These are phyloP conservation scores for Drosophila paramelanica DNA, from an alignment of 2,888 invertebrate genomes.

Conservation along the genomic window DNA sequence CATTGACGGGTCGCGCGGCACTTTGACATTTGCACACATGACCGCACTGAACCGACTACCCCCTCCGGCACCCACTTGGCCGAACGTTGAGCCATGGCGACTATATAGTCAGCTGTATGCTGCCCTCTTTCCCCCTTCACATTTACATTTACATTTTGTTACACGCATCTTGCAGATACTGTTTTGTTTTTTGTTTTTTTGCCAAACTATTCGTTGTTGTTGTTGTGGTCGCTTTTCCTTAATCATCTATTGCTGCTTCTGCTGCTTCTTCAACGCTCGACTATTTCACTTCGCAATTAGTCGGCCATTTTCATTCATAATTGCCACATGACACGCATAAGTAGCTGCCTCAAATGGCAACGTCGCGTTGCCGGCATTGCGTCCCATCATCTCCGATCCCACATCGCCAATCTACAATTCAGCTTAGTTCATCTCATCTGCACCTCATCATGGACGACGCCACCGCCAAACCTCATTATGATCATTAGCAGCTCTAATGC, in stretches of 20 bases:
- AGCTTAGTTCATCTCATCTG: constrained; percentile 31
- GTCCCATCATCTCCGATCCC: constrained; percentile 17
- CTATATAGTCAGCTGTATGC: background rate
- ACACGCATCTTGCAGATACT: constrained; percentile 42
- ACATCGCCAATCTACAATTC: constrained; percentile 26
- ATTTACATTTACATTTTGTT: constrained; percentile 25
- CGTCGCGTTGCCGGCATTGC: constrained; percentile 14
- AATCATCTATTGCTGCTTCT: background rate
- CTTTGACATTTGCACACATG: constrained; percentile 67
- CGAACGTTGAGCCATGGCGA: constrained; percentile 9
- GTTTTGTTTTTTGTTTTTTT: constrained; percentile 6
- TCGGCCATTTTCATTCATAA: constrained; percentile 64
- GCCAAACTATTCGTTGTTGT: background rate
- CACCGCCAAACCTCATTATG: constrained; percentile 46
- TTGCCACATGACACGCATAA: constrained; percentile 71
- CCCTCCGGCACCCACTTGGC: background rate
- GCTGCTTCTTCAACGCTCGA: constrained; percentile 15
- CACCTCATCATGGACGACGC: constrained; percentile 20
- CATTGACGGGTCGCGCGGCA: constrained; percentile 45
- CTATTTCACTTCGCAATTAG: constrained; percentile 63
- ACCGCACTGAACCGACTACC: constrained; percentile 32
- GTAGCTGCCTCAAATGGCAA: constrained; percentile 60
- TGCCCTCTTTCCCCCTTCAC: constrained; percentile 10
- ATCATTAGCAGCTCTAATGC: constrained; percentile 52
- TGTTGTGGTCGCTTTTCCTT: constrained; percentile 7